phyloP scores from a whole-genome alignment of 2,797 vertebrate genomes.

The Pachyuromys duprasi region DNA sequence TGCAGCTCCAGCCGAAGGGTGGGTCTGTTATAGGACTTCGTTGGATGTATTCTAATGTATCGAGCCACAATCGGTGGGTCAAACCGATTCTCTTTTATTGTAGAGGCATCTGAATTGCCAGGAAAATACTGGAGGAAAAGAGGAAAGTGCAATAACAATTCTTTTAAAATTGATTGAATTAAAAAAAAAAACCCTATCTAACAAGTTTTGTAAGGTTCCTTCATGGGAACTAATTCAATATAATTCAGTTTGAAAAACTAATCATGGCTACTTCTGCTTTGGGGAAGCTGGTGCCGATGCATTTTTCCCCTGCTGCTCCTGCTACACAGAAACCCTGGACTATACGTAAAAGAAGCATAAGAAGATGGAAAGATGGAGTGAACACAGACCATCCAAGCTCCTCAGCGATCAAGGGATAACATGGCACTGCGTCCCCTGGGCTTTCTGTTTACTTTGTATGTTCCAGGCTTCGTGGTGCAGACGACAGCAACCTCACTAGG shows the following conservation, averaged over 20 bases:
- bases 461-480: not conserved
- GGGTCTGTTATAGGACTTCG: slow-evolving; percentile 88
- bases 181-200: not conserved
- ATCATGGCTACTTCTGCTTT: not conserved
- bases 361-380: not conserved
- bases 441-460: not conserved
- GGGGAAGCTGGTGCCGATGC: not conserved
- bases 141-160: not conserved
- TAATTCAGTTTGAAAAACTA: slow-evolving; percentile 18
- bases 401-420: not conserved
- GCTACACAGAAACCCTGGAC: not conserved
- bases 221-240: not conserved
- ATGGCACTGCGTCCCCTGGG: accelerated
- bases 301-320: not conserved
- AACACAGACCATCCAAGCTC: not conserved
- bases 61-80: slow-evolving; percentile 94
- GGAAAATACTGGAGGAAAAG: slow-evolving; percentile 90
- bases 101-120: slow-evolving; percentile 91
- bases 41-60: slow-evolving; percentile 93
- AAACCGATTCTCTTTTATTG: slow-evolving; percentile 90
- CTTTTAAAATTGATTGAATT: not conserved
- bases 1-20: slow-evolving; percentile 95
- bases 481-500: not conserved
- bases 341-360: not conserved
- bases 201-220: slow-evolving; percentile 15